Conservation (phyloP, 2,888 invertebrate species). For the Drosophila falleni region DNA sequence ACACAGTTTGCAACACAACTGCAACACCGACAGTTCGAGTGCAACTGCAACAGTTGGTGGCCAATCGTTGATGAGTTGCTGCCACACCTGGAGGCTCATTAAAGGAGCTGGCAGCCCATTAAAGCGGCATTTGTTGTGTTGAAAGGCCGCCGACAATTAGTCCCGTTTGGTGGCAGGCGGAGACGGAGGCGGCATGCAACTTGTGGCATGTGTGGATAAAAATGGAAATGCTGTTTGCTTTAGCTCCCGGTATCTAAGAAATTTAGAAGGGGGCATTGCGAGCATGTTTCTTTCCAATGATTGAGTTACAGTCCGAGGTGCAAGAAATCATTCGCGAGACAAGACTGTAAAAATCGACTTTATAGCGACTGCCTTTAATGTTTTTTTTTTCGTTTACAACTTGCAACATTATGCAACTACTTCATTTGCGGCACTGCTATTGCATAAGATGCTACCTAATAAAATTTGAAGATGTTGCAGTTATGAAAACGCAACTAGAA, state of each 20-base stretch:
- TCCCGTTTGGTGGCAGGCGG: slow-evolving; percentile 1
- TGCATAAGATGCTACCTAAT: slow-evolving; percentile 28
- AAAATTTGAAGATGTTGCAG: slow-evolving; percentile 19
- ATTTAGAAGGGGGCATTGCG: slow-evolving; percentile 37
- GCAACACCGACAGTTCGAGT: slow-evolving; percentile 4
- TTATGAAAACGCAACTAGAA: slow-evolving; percentile 14
- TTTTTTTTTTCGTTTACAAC: slow-evolving; percentile 11
- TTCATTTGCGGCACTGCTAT: slow-evolving; percentile 6
- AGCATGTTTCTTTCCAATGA: slow-evolving; percentile 37
- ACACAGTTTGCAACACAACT: slow-evolving; percentile 65
- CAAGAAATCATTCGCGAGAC: slow-evolving; percentile 4
- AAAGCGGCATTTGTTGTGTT: slow-evolving; percentile 70
- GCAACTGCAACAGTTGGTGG: slow-evolving; percentile 55
- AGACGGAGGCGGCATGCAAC: not conserved
- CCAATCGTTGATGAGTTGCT: slow-evolving; percentile 27
- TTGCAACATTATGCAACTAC: slow-evolving; percentile 17
- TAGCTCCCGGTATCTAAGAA: slow-evolving; percentile 24
- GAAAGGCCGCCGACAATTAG: slow-evolving; percentile 72
- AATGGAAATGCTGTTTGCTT: slow-evolving; percentile 62
- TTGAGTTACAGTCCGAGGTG: slow-evolving; percentile 36
- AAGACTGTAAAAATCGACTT: slow-evolving; percentile 8
- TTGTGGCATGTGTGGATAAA: slow-evolving; percentile 39
- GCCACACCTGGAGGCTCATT: slow-evolving; percentile 49
- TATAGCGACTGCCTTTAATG: slow-evolving; percentile 16
- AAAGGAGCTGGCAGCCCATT: slow-evolving; percentile 64